A percentile compares a stretch with the other conserved stretches of the same genome.
Evolutionary conservation across 2,113 vertebrate species (phyloP).

Genomic region (Danionella cerebrum): DNA sequence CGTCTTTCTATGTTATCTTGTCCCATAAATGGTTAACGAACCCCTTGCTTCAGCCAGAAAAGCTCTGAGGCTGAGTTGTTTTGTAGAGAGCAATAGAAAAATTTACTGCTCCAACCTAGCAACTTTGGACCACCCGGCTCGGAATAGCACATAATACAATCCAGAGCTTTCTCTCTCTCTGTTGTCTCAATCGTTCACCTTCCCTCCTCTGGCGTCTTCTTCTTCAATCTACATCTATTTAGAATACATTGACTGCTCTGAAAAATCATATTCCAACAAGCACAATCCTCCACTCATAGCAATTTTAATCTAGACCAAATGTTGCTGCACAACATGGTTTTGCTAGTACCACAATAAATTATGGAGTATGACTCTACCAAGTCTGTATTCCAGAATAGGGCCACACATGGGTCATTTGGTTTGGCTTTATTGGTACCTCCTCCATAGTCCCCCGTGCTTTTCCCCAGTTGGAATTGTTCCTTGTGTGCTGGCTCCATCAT

Average conservation of each 20-base stretch:
- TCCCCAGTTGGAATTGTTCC: too few species aligned
- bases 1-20: slow-evolving; percentile 33
- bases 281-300: background rate
- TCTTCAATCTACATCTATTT: slow-evolving; percentile 37
- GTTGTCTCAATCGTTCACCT: background rate
- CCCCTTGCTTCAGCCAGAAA: slow-evolving; percentile 23
- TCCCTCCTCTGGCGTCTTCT: slow-evolving; percentile 9
- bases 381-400: too few species aligned
- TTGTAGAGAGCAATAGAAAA: slow-evolving; percentile 42
- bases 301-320: too few species aligned
- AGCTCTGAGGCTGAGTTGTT: slow-evolving; percentile 36
- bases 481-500: too few species aligned
- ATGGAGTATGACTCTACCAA: too few species aligned
- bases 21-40: slow-evolving; percentile 47
- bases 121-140: slow-evolving; percentile 45
- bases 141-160: slow-evolving; percentile 46
- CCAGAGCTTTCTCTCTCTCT: slow-evolving; percentile 38
- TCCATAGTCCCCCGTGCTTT: too few species aligned
- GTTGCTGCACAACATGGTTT: too few species aligned
- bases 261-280: slow-evolving; percentile 24
- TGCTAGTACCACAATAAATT: too few species aligned
- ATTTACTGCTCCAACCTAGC: slow-evolving; percentile 42
- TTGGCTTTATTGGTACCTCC: too few species aligned
- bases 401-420: too few species aligned
- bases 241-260: slow-evolving; percentile 32